Conservation (phyloP, 2,113 vertebrate species). For the Apistogramma diplotaenia region DNA sequence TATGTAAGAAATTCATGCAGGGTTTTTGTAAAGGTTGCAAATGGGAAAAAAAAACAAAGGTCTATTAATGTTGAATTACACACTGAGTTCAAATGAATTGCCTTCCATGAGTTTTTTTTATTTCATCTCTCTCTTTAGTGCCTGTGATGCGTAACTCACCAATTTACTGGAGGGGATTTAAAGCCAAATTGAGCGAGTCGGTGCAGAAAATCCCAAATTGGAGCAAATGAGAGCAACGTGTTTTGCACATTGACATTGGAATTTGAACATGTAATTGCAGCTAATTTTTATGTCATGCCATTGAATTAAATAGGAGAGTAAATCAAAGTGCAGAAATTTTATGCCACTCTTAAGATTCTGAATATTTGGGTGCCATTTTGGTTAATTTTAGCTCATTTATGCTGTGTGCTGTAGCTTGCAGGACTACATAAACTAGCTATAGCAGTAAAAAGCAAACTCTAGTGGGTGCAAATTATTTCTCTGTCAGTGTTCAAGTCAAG, state of each 20-base stretch:
- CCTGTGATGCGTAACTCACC: conserved; percentile 10
- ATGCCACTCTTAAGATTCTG: not conserved
- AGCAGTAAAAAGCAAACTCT: not conserved
- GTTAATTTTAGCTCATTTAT: not conserved
- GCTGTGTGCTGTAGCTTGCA: not conserved
- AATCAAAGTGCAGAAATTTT: not conserved
- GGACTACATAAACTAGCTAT: not conserved
- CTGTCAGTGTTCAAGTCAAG: not conserved
- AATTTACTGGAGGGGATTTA: conserved; percentile 19
- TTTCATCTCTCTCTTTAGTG: not conserved
- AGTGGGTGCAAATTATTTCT: not conserved
- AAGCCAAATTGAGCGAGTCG: conserved; percentile 1
- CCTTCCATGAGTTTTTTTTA: not conserved
- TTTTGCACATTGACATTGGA: not conserved
- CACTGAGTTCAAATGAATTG: not conserved
- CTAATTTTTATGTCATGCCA: not conserved
- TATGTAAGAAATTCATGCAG: not conserved
- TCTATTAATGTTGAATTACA: not conserved
- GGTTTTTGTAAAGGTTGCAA: not conserved
- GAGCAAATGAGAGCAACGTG: not conserved
- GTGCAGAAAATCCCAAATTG: conserved; percentile 15
- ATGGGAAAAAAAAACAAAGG: not conserved
- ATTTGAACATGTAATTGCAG: not conserved
- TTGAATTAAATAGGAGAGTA: not conserved
- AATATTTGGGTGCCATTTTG: not conserved